Evolutionary conservation across 2,797 vertebrate species (phyloP).

Genomic region (Poecilia picta): DNA sequence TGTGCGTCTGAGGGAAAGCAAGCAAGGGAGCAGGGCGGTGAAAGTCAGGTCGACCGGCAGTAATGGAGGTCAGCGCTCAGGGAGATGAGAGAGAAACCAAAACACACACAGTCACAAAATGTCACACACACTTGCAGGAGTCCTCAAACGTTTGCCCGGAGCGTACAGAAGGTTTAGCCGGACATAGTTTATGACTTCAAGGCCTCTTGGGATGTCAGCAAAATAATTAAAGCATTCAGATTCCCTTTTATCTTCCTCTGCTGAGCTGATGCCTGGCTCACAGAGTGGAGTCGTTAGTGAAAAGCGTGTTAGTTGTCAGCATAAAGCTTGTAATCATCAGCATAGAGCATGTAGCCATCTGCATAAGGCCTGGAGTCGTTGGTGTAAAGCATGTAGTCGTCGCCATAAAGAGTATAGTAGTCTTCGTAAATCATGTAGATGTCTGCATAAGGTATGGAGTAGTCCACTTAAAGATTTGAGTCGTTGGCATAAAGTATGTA

Average conservation of each 20-base stretch:
- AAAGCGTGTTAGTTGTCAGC: background rate
- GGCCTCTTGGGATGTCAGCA: slow-evolving; percentile 49
- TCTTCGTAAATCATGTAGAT: background rate
- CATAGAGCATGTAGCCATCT: background rate
- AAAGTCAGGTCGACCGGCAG: slow-evolving; percentile 65
- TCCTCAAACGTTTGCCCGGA: slow-evolving; percentile 37
- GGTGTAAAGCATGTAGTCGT: background rate
- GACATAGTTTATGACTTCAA: slow-evolving; percentile 56
- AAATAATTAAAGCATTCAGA: slow-evolving; percentile 39
- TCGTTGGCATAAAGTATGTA: background rate
- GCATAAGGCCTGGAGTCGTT: background rate
- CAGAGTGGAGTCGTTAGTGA: background rate
- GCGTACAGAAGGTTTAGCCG: slow-evolving; percentile 61
- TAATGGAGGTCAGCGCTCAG: slow-evolving; percentile 74
- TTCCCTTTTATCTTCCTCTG: slow-evolving; percentile 15
- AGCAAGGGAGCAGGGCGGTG: slow-evolving; percentile 46
- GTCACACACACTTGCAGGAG: slow-evolving; percentile 8
- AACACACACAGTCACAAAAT: slow-evolving; percentile 18
- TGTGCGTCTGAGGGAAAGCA: slow-evolving; percentile 31
- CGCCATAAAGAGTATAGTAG: background rate
- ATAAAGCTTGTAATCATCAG: background rate
- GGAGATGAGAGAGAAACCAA: slow-evolving; percentile 66
- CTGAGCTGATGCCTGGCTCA: slow-evolving; percentile 19
- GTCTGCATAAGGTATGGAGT: background rate
- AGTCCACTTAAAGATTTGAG: background rate